These are phyloP conservation scores for Xylota segnis DNA, from an alignment of 2,888 invertebrate genomes.

Conservation along the genomic window DNA sequence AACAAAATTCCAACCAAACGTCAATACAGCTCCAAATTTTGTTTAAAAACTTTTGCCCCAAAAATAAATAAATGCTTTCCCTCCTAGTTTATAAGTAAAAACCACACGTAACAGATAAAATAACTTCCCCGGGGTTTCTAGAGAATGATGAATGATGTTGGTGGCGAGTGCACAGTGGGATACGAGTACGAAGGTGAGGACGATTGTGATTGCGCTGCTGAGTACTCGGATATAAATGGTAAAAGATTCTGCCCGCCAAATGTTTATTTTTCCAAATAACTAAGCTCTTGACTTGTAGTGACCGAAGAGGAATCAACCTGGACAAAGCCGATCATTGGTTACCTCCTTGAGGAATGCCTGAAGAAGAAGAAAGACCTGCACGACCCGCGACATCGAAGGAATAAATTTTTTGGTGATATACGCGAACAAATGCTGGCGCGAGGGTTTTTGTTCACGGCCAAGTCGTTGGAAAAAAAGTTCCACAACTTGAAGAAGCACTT, in stretches of 20 bases:
- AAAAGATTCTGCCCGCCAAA: slow-evolving; percentile 12
- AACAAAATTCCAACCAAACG: slow-evolving; percentile 2
- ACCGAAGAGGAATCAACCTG: slow-evolving; percentile 33
- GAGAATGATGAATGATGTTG: neutral
- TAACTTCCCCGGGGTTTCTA: neutral
- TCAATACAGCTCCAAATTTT: neutral
- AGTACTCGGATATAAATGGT: slow-evolving; percentile 29
- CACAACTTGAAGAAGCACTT: slow-evolving; percentile 47
- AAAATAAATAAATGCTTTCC: neutral
- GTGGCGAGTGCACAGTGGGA: neutral
- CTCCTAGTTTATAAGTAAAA: neutral
- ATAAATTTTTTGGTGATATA: slow-evolving; percentile 37
- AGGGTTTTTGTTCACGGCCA: slow-evolving; percentile 32
- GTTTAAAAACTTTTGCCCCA: neutral
- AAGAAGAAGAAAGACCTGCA: slow-evolving; percentile 53
- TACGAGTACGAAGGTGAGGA: neutral
- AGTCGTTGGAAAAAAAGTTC: slow-evolving; percentile 42
- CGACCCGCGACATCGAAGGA: slow-evolving; percentile 36
- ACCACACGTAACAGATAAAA: neutral
- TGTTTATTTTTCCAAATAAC: neutral
- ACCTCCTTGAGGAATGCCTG: slow-evolving; percentile 46
- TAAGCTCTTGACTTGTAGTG: neutral
- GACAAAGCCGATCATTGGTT: neutral
- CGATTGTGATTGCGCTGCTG: slow-evolving; percentile 20
- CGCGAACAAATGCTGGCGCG: slow-evolving; percentile 1